Percentiles rank a stretch among this genome's conserved stretches.
Conservation (phyloP, 35 echinoderm and acorn worm genomes). For the Lytechinus pictus region DNA sequence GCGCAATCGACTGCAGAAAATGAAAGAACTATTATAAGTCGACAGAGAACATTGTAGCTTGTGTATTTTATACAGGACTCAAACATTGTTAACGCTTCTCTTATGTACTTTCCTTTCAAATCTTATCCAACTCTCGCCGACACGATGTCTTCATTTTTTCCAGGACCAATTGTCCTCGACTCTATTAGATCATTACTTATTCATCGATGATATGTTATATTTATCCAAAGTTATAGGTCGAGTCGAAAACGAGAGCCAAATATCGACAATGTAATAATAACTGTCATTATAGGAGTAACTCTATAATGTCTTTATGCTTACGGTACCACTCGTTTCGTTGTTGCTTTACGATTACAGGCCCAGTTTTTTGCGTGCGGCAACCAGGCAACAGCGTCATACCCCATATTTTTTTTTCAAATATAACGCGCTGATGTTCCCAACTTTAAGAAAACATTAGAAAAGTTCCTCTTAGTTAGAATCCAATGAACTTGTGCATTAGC, state of each 20-base stretch:
- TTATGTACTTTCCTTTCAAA: not conserved
- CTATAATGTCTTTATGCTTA: no score
- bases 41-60: not conserved
- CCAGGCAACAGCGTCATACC: no score
- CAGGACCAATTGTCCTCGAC: not conserved
- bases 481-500: no score
- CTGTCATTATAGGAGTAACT: not conserved
- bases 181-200: not conserved
- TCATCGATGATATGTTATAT: not conserved
- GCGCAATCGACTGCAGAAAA: not conserved
- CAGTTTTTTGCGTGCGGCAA: no score
- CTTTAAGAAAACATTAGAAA: no score
- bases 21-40: not conserved
- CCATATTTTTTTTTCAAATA: no score
- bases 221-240: not conserved
- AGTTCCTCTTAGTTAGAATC: no score
- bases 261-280: not conserved
- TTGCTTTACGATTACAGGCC: no score
- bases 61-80: not conserved
- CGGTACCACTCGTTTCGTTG: no score
- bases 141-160: not conserved
- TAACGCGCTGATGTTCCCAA: no score
- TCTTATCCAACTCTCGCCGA: not conserved
- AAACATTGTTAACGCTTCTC: not conserved
- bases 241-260: not conserved